Conservation (phyloP, 1,140 invertebrate genomes). For the Drosophila bocqueti region DNA sequence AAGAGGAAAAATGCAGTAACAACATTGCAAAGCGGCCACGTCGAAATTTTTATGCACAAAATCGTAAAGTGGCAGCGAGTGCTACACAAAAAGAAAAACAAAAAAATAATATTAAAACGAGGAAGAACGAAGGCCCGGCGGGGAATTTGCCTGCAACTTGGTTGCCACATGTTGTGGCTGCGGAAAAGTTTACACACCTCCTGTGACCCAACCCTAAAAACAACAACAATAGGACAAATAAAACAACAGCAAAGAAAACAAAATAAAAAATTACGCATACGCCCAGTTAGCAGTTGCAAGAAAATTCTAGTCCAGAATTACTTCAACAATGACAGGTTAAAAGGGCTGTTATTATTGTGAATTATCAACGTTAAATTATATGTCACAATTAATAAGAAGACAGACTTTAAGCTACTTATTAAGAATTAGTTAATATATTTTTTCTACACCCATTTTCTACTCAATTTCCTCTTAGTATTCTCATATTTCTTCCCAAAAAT, state of each 20-base stretch:
- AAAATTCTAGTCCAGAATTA: constrained; percentile 24
- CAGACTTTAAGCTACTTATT: no score
- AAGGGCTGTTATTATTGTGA: not conserved
- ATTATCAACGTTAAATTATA: no score
- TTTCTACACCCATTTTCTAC: not conserved
- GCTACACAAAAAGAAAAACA: not conserved
- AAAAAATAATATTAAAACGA: not conserved
- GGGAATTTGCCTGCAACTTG: constrained; percentile 41
- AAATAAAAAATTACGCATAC: constrained; percentile 59
- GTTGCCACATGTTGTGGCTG: constrained; percentile 68
- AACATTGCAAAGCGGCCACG: constrained; percentile 61
- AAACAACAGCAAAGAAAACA: not conserved
- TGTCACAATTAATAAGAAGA: no score
- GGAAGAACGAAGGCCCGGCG: not conserved
- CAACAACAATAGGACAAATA: not conserved
- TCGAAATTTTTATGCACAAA: constrained; percentile 62
- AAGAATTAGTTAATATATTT: no score
- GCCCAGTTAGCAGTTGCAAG: constrained; percentile 39
- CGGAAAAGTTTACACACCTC: constrained; percentile 44
- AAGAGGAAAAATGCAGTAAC: constrained; percentile 2
- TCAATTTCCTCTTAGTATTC: not conserved
- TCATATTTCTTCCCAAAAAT: not conserved
- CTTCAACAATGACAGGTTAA: no score
- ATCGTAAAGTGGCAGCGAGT: constrained; percentile 40
- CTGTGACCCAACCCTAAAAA: not conserved